Percentiles rank a stretch among this genome's conserved stretches.
Conservation (phyloP, 2,888 invertebrate species). For the Drosophila monieri region DNA sequence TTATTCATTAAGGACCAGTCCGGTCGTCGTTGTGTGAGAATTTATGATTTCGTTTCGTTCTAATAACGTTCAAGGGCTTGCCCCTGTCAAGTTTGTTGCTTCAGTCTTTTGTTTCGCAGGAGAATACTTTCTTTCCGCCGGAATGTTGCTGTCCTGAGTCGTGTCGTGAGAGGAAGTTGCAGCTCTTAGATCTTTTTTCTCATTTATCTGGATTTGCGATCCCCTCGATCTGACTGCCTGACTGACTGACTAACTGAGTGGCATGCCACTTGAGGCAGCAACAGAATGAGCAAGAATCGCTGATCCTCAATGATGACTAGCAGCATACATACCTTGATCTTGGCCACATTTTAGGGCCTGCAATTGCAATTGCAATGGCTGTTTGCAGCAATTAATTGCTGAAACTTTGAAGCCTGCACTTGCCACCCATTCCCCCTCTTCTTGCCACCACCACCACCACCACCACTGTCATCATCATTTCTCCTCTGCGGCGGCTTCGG, state of each 20-base stretch:
- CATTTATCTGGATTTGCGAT: conserved; percentile 5
- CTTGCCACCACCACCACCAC: conserved; percentile 1
- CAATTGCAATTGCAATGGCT: conserved; percentile 45
- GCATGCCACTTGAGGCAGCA: neutral
- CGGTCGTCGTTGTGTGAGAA: neutral
- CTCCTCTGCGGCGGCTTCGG: conserved; percentile 36
- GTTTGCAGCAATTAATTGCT: conserved; percentile 69
- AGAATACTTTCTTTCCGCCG: neutral
- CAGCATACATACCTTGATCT: neutral
- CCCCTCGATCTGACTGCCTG: conserved; percentile 2
- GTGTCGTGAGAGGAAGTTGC: neutral
- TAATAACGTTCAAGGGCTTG: neutral
- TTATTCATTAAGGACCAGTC: neutral
- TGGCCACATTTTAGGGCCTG: conserved; percentile 34
- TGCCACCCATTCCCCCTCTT: conserved; percentile 1
- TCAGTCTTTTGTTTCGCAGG: neutral
- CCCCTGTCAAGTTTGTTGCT: neutral
- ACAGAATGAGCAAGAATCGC: neutral
- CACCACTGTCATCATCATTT: conserved; percentile 43
- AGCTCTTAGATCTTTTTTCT: neutral
- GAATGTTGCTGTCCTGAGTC: neutral
- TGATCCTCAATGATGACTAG: conserved; percentile 2
- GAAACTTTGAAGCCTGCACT: conserved; percentile 60
- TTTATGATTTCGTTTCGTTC: neutral
- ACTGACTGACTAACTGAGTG: conserved; percentile 6